Percentiles rank a stretch among this genome's conserved stretches.
Evolutionary conservation across 2,888 invertebrate genomes (phyloP).

Genomic region (Linnaemya vulpina): DNA sequence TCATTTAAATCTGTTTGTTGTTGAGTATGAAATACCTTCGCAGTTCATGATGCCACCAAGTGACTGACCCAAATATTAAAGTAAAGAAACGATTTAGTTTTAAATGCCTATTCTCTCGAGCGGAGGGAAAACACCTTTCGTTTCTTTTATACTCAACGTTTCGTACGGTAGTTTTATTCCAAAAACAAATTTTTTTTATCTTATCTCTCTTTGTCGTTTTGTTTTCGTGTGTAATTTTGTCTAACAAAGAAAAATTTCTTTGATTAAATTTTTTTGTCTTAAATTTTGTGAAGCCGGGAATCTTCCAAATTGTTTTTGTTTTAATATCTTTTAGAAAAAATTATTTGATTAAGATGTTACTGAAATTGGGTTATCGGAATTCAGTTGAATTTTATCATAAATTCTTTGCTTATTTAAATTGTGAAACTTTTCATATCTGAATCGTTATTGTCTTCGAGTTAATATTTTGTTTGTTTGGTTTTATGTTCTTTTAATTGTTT

Average conservation of each 20-base stretch:
- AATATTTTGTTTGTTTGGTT: not conserved
- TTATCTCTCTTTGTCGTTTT: not conserved
- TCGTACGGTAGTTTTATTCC: not conserved
- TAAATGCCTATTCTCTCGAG: conserved; percentile 28
- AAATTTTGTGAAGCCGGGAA: not conserved
- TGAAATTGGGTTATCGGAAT: conserved; percentile 27
- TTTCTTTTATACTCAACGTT: not conserved
- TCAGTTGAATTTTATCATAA: not conserved
- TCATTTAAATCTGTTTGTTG: conserved; percentile 21
- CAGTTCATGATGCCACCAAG: conserved; percentile 17
- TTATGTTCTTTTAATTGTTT: too few species aligned
- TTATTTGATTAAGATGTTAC: not conserved
- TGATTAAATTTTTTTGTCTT: not conserved
- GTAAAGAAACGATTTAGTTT: conserved; percentile 23
- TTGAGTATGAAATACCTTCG: conserved; percentile 35
- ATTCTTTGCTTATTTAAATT: not conserved
- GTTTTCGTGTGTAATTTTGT: conserved; percentile 3
- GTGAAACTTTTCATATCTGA: not conserved
- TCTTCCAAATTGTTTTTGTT: not conserved
- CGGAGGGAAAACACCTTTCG: not conserved
- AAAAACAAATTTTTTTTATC: conserved; percentile 23
- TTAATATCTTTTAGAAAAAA: not conserved
- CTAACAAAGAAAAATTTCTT: conserved; percentile 8
- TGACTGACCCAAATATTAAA: conserved; percentile 52
- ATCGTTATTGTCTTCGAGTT: not conserved